Evolutionary conservation across 37 sponge, comb jelly and placozoan genomes (phyloP), one percentile per base, ranked within the genome.

Genomic region (Lycopodina hypogea): DNA sequence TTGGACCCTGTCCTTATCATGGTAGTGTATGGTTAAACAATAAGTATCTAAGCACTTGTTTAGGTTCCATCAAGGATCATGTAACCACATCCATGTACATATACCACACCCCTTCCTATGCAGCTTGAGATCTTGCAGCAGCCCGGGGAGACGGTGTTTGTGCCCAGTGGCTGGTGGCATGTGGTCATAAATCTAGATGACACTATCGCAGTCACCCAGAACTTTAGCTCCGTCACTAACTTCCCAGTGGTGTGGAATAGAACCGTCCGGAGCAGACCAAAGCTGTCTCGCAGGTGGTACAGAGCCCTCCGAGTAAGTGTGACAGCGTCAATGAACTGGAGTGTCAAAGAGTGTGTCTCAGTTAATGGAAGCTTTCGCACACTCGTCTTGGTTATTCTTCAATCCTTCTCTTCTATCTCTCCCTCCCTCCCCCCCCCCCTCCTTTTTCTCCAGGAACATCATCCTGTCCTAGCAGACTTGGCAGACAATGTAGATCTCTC

Each of bases 131-230:
- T 91, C 37, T 56, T 94, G 4, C 94, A 97, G 68, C 34, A 82
- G 7, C 90, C 99, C 22, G 99, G 99, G 0, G 99, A 98, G 92
- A 91, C 92, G 42, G 94, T 98, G 63, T 98, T 93, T 74, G 92
- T 98, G 0, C 99, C 99, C 0, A 91, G 99, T 1, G 96, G 99
- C 23, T 98, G 99, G 99, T 98, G 99, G 99, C 96, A 98, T 81
- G 99, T 93, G 65, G 96, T 98, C 2, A 48, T 98, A 11, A 98
- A 98, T 82, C 90, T 98, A 6, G 92, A 95, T 69, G 37, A 55
- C 74, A 84, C 88, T 24, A 82, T 98, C 14, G 99, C 98, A 55
- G 95, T 97, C 72, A 97, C 98, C 24, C 98, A 97, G 80, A 97
- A 97, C 79, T 95, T 95, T 61, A 80, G 68, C 68, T 86, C 88